Percentiles rank a stretch among this genome's conserved stretches.
These are phyloP conservation scores for Chydorus sphaericus DNA, from an alignment of 2,888 invertebrate species.

Conservation along the genomic window DNA sequence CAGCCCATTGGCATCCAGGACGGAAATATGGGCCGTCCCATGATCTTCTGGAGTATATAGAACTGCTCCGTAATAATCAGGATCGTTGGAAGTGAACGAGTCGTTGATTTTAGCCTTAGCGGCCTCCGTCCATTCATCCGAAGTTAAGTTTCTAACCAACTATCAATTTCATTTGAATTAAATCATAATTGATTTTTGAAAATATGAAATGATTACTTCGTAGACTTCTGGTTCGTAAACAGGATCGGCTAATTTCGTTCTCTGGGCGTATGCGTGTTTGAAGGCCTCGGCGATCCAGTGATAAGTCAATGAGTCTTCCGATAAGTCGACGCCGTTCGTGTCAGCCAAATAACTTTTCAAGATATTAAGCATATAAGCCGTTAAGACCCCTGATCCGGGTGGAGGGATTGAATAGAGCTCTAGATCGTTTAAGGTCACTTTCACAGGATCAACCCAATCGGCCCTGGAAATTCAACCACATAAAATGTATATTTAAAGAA, in stretches of 20 bases:
- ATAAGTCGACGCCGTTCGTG: background rate
- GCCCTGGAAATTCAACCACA: conserved; percentile 45
- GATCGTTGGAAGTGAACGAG: conserved; percentile 45
- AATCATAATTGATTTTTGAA: background rate
- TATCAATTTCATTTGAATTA: conserved; percentile 29
- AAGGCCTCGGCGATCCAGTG: conserved; percentile 77
- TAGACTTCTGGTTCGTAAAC: conserved; percentile 39
- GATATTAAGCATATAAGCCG: conserved; percentile 67
- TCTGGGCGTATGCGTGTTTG: conserved; percentile 78
- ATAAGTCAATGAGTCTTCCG: conserved; percentile 38
- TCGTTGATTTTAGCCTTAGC: conserved; percentile 49
- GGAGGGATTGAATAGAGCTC: conserved; percentile 65
- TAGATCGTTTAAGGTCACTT: conserved; percentile 40
- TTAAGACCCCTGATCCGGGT: conserved; percentile 68
- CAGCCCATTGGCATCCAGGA: conserved; percentile 70
- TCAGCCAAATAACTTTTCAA: conserved; percentile 29
- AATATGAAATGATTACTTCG: background rate
- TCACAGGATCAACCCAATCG: conserved; percentile 45
- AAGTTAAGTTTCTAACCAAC: conserved; percentile 49
- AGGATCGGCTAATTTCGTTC: conserved; percentile 70
- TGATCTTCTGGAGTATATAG: conserved; percentile 44
- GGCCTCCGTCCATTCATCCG: conserved; percentile 40
- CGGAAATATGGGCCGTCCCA: conserved; percentile 82
- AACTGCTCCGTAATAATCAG: conserved; percentile 54
- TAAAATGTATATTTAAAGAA: no score